Percentiles rank a stretch among this genome's conserved stretches.
These are phyloP conservation scores for Sardina pilchardus DNA, from an alignment of 2,113 vertebrate genomes.

Conservation along the genomic window DNA sequence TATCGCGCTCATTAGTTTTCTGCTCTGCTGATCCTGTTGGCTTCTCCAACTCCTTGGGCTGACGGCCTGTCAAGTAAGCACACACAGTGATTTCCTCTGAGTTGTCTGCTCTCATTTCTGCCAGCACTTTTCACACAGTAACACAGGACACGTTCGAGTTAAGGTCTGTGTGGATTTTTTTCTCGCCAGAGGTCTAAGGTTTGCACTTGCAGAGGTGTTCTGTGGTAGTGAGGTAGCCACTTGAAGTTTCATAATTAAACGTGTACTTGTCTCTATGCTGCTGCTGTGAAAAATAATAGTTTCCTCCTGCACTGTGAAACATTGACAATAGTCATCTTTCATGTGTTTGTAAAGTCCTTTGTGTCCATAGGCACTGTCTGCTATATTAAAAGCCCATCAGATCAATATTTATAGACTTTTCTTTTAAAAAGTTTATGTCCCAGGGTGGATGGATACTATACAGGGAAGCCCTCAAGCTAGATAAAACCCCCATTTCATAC, in stretches of 20 bases:
- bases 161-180: not conserved
- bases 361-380: not conserved
- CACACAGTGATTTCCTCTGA: not conserved
- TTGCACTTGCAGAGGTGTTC: not conserved
- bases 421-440: conserved; percentile 2
- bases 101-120: conserved; percentile 4
- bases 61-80: conserved; percentile 11
- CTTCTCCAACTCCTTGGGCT: not conserved
- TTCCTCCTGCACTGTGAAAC: not conserved
- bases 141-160: not conserved
- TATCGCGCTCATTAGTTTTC: conserved; percentile 13
- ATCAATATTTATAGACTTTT: conserved; percentile 11
- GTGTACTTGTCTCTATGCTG: not conserved
- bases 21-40: conserved; percentile 11
- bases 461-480: not conserved
- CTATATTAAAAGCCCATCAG: not conserved
- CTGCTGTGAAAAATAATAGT: not conserved
- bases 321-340: not conserved
- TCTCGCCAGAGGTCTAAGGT: not conserved
- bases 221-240: not conserved
- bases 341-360: not conserved
- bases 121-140: not conserved
- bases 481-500: not conserved
- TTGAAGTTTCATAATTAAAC: not conserved
- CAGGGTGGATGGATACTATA: not conserved